Percentiles rank a stretch among this genome's conserved stretches.
Conservation (phyloP, 2,113 vertebrate species). For the Anoura caudifer region DNA sequence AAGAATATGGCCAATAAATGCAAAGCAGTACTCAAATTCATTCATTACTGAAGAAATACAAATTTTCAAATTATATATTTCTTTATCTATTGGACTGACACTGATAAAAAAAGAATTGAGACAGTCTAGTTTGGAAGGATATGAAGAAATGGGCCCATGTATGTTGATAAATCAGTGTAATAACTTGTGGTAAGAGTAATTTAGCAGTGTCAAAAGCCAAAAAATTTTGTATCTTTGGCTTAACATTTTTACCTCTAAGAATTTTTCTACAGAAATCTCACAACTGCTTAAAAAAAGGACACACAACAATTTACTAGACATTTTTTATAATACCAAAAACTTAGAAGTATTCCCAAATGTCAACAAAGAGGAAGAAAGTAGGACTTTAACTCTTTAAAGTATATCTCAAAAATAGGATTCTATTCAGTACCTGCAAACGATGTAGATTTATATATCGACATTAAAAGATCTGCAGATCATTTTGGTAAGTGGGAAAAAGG, state of each 20-base stretch:
- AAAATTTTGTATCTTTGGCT: not conserved
- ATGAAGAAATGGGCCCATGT: not conserved
- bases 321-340: slow-evolving; percentile 8
- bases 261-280: not conserved
- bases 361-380: not conserved
- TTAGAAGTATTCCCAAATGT: not conserved
- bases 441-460: not conserved
- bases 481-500: not conserved
- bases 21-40: not conserved
- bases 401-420: not conserved
- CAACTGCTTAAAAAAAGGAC: not conserved
- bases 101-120: not conserved
- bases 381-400: not conserved
- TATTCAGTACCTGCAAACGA: not conserved
- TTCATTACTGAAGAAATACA: not conserved
- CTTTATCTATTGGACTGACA: not conserved
- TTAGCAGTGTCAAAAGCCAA: not conserved
- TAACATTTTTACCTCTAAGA: not conserved
- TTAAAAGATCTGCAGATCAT: not conserved
- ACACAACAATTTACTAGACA: not conserved
- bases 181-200: not conserved
- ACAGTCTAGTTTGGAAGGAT: not conserved
- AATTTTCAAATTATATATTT: not conserved
- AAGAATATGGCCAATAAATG: not conserved
- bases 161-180: not conserved